Evolutionary conservation across 2,888 invertebrate genomes (phyloP).

Genomic region (Parnassius apollo): DNA sequence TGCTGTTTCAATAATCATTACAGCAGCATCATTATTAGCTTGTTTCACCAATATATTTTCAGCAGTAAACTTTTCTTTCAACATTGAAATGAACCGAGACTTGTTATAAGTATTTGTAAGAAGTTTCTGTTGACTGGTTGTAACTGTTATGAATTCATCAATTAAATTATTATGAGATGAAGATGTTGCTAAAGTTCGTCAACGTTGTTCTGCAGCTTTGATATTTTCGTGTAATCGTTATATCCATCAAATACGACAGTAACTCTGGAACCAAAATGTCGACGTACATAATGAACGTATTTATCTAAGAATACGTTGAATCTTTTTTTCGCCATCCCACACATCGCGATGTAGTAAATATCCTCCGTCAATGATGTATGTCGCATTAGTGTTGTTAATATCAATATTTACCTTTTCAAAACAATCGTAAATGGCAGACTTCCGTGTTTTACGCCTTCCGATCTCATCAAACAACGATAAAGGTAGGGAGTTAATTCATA

Average conservation of each 20-base stretch:
- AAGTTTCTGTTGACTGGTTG: too few relatives aligned
- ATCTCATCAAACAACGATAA: neutral
- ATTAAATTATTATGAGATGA: neutral
- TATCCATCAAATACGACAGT: too few relatives aligned
- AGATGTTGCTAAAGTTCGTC: slow-evolving; percentile 2
- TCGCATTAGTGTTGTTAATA: slow-evolving; percentile 21
- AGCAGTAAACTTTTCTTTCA: too few relatives aligned
- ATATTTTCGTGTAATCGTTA: too few relatives aligned
- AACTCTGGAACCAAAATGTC: slow-evolving; percentile 2
- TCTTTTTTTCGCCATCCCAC: slow-evolving; percentile 33
- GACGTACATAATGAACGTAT: slow-evolving; percentile 36
- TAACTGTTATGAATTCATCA: too few relatives aligned
- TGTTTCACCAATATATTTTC: too few relatives aligned
- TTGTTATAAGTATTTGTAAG: too few relatives aligned
- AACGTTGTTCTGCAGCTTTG: too few relatives aligned
- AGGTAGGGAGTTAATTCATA: slow-evolving; percentile 23
- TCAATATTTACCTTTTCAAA: slow-evolving; percentile 35
- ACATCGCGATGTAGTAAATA: slow-evolving; percentile 24
- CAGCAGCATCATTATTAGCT: too few relatives aligned
- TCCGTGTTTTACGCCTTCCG: neutral
- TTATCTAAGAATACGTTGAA: slow-evolving; percentile 34
- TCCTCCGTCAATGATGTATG: too few relatives aligned
- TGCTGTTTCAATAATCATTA: too few relatives aligned
- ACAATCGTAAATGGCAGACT: slow-evolving; percentile 27
- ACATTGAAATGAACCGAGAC: too few relatives aligned